Base-by-base conservation (phyloP, 2,113 vertebrate genomes). In the Rana temporaria region DNA sequence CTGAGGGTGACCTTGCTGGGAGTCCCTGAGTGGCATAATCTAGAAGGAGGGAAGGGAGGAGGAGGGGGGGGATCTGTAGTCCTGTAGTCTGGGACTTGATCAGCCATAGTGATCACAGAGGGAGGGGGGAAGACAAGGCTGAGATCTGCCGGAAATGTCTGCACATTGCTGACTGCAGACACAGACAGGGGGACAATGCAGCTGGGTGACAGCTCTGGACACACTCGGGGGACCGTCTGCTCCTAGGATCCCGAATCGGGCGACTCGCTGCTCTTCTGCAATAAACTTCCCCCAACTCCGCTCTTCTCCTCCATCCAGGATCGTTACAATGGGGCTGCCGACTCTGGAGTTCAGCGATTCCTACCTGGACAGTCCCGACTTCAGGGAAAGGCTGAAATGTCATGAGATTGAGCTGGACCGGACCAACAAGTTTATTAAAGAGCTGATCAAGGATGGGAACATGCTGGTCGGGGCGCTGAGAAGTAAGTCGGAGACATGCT, bases 271-370 rank as follows among this genome's bases (percentile, higher is more conserved):
- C 26, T 30, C 26, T 30, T 30, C 26, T 3, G 3, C 1, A 30
- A 30, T 30, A 65, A 53, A 20, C 24, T 30, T 65, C 5, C 15
- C 17, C 7, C 15, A 79, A 68, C 53, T 69, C 20, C 55, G 22
- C n/a, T n/a, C n/a, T 42, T 68, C 77, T 26, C 53, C 63, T 65
- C 64, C 64, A 56, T 30, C 7, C 32, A 52, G 74, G 56, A 59
- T 74, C 30, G 32, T 17, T 73, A 87, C 90, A 86, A 99, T 99
- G 97, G 97, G 97, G 90, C 90, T 99, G 55, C 97, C 97, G 78
- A 96, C 97, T 69, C 90, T 99, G 93, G 97, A 99, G 93, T 98
- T 99, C 90, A 99, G 97, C 80, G 97, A 99, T 81, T 99, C 97
- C 81, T 96, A 96, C 85, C 88, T 98, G 91, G 97, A 98, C 92